Base-by-base conservation (phyloP, 1,140 invertebrate species). In the Atta cephalotes region DNA sequence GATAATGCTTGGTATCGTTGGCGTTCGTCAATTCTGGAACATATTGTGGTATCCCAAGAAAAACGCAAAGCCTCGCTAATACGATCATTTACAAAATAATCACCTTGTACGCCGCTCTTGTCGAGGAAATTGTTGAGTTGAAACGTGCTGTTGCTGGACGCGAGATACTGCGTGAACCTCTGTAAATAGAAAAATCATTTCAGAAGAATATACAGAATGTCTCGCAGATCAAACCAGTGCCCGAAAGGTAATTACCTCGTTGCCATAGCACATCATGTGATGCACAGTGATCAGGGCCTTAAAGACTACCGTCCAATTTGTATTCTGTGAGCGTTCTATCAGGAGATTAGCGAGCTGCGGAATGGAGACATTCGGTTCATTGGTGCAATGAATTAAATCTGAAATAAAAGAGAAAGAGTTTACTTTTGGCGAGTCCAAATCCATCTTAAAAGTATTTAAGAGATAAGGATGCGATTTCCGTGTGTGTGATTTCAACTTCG, bases 371-470 rank as follows among this genome's bases (percentile, higher is more conserved):
- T 99, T 99, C 53, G 99, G 99, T 95, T 99, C 99, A 95, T 99
- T 99, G 94, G 99, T 99, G 96, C 99, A 99, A 94, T 99, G 99
- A 92, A 99, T 97, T 95, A 99, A 96, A 97, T 99, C 99, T 99
- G 97, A 63, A 97, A 97, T 91, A 91, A 66, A 6, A 85, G 39
- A 25, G 53, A 6, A 3, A 35, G 25, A n/a, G 2, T 21, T 58
- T 9, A 58, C 16, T 82, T 82, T 62, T 51, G 7, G 1, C 39
- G 7, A 56, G 3, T 39, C 0, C 31, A 49, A 62, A 18, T 14
- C 65, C 18, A 45, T 60, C 6, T 31, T 60, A 25, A 12, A 16
- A 62, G 7, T 49, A 76, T 62, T 58, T 25, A 25, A 7, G 14
- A 71, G 25, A 18, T 45, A 25, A 35, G 7, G 0, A 51, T 21